Base-by-base conservation (phyloP, 2,888 invertebrate species). In the Hypsopygia costalis region DNA sequence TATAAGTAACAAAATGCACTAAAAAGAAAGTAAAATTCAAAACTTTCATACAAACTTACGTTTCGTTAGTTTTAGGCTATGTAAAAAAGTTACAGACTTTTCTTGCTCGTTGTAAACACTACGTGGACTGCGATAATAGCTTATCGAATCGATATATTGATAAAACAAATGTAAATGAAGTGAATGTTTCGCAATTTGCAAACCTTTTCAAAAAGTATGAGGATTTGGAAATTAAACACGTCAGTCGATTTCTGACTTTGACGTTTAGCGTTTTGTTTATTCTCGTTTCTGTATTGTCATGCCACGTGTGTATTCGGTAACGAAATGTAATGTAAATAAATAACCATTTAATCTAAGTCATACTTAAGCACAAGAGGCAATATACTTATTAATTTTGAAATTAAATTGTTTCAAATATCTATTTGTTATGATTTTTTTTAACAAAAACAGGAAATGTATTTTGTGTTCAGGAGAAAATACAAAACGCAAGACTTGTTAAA, bases 41-140 rank as follows among this genome's bases (percentile, higher is more conserved):
- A 37, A 37, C 25, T 30, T n/a, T 36, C 28, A 41, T 30, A 11
- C 16, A 20, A 48, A 51, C 34, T 40, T 6, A 43, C 34, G 49
- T 52, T 58, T 49, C 58, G 46, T 49, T 49, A 38, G 50, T 36
- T 37, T 43, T 42, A 11, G 38, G 43, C 44, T 49, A 42, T 51
- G 44, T 12, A 12, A 42, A 40, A 46, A 60, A 57, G 44, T 57
- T 58, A 58, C 62, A 49, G 50, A 56, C 71, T 69, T 57, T 65
- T 75, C 46, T 53, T 67, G 76, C 69, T 72, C 16, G 4, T 3
- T 72, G 59, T 57, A 47, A 57, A 62, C 62, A 49, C 62, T 77
- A 82, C 83, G 82, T 82, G 82, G 80, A 67, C 54, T 47, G 37
- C 57, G 75, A 71, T 77, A 74, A 72, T 58, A 49, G 44, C 73